phyloP scores from a whole-genome alignment of 2,888 invertebrate species.

The Pseudococcus viburni region DNA sequence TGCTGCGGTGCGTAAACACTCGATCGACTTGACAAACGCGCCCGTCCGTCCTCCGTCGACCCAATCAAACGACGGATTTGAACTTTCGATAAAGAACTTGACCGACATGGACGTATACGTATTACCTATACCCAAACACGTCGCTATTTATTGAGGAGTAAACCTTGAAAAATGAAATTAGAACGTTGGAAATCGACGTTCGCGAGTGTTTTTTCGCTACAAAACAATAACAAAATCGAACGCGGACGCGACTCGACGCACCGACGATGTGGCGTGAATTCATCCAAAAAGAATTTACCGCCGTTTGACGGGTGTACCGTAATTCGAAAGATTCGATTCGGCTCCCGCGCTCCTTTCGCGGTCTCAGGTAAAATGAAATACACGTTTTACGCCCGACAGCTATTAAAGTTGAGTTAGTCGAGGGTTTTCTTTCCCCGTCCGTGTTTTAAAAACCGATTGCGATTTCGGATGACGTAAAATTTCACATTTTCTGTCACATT shows the following conservation, averaged over 20 bases:
- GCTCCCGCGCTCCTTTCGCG: neutral
- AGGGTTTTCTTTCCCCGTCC: neutral
- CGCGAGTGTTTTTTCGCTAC: neutral
- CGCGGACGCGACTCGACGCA: neutral
- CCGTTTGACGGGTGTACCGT: neutral
- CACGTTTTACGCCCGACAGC: slow-evolving; percentile 34
- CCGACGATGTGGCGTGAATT: neutral
- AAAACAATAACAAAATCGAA: slow-evolving; percentile 5
- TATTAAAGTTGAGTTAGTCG: slow-evolving; percentile 29
- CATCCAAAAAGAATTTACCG: neutral
- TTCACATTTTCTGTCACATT: slow-evolving; percentile 16
- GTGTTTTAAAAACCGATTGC: neutral
- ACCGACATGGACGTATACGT: neutral
- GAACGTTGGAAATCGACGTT: neutral
- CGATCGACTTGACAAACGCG: slow-evolving; percentile 1
- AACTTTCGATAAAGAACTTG: slow-evolving; percentile 42
- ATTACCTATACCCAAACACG: too few relatives aligned
- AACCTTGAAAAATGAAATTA: neutral
- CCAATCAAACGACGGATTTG: neutral
- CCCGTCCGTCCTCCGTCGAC: neutral
- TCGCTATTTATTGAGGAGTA: too few relatives aligned
- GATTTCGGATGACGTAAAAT: slow-evolving; percentile 27
- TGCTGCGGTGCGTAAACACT: neutral
- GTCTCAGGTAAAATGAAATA: neutral
- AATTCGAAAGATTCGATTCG: slow-evolving; percentile 11